phyloP scores from a whole-genome alignment of 2,888 invertebrate species.

The Lutraria lutraria region DNA sequence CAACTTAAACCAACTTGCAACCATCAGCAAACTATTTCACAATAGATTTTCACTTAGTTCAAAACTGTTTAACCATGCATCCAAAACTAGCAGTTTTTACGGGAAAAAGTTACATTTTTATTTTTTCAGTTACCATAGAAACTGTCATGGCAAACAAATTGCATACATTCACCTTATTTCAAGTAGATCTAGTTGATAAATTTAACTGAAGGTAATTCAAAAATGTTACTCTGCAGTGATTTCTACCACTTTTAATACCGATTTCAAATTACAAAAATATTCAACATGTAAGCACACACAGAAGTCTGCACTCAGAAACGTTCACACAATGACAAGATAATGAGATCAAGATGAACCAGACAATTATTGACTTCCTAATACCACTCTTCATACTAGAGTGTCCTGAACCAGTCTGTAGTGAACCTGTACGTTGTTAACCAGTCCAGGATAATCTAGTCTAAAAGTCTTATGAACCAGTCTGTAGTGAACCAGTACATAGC shows the following conservation, averaged over 20 bases:
- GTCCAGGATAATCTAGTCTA: too few relatives aligned
- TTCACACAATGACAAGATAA: constrained; percentile 12
- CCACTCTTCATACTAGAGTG: too few relatives aligned
- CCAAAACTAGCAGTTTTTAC: not conserved
- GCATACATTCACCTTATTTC: not conserved
- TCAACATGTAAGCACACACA: not conserved
- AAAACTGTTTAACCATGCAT: not conserved
- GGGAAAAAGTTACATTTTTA: not conserved
- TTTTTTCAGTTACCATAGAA: not conserved
- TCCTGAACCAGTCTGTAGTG: too few relatives aligned
- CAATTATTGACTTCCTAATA: not conserved
- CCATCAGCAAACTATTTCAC: not conserved
- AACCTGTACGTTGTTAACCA: too few relatives aligned
- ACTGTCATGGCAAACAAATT: not conserved
- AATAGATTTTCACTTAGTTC: not conserved
- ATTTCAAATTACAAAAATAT: not conserved
- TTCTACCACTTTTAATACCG: not conserved
- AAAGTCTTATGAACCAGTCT: too few relatives aligned
- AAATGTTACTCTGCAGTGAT: not conserved
- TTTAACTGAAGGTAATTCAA: not conserved
- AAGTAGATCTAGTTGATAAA: not conserved
- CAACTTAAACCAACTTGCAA: constrained; percentile 1
- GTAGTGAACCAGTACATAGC: too few relatives aligned
- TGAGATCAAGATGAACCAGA: not conserved
- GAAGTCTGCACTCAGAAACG: not conserved